Evolutionary conservation across 2,797 vertebrate genomes (phyloP), one percentile per base, ranked within the genome.

Genomic region (Orientallactaga sibirica): DNA sequence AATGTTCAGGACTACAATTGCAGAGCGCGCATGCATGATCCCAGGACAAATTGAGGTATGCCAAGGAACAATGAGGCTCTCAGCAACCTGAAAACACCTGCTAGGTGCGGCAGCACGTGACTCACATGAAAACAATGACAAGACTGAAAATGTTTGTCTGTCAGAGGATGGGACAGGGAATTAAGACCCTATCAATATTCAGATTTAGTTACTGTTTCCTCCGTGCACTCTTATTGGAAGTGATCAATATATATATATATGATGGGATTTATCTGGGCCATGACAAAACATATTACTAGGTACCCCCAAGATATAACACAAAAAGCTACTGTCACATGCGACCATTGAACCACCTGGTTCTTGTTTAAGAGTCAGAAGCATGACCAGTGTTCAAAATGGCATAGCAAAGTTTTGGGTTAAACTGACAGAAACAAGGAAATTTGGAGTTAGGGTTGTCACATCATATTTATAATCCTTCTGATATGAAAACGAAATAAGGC

Each of bases 391-490:
- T 95, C 75, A 81, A 48, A 76, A 52, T 15, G 61, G 33, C n/a
- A 68, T 5, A 33, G 62, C 19, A 88, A 94, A 96, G 37, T 86
- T 86, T 33, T 79, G 58, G 74, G 67, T 95, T 87, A 92, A 95
- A 77, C 61, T 77, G 80, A 95, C 77, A 86, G 79, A 97, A 81
- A 81, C 19, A 86, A 88, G 86, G 82, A 86, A 92, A 94, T 82
- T 95, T 41, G 81, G 52, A 73, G 79, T 81, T 79, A 76, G 92
- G 64, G 2, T 25, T 87, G 90, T 93, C 93, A 93, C n/a, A 16
- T 86, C 16, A 2, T 41, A 68, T 94, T 95, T 86, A 85, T 77
- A 66, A 73, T 41, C 7, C 52, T 71, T 92, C 73, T 92, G 66
- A 90, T 75, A 76, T 1, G 82, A 85, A 87, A 70, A 92, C 29